Evolutionary conservation across 2,113 vertebrate species (phyloP).

Genomic region (Mesitornis unicolor): DNA sequence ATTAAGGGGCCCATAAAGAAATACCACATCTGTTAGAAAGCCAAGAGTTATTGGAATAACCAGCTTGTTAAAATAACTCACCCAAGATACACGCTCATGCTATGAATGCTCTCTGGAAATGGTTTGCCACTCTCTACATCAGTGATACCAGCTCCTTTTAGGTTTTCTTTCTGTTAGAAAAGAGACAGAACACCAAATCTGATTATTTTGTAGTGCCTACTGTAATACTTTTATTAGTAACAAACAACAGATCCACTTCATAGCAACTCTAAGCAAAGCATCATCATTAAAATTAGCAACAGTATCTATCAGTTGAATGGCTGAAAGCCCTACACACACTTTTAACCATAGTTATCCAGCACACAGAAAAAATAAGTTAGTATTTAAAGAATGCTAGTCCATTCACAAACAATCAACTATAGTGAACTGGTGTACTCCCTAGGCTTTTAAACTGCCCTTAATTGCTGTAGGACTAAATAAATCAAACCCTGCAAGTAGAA

Average conservation of each 20-base stretch:
- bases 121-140: constrained; percentile 58
- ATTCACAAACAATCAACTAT: not conserved
- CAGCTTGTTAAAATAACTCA: constrained; percentile 34
- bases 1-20: not conserved
- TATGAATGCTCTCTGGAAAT: constrained; percentile 81
- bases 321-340: not conserved
- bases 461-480: not conserved
- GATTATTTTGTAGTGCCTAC: not conserved
- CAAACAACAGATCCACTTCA: not conserved
- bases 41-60: not conserved
- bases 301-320: not conserved
- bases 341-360: not conserved
- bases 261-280: not conserved
- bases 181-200: not conserved
- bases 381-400: not conserved
- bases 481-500: not conserved
- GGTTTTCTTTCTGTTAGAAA: constrained; percentile 73
- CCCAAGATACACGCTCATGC: constrained; percentile 87
- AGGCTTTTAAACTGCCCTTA: not conserved
- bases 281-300: not conserved
- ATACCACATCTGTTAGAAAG: not conserved
- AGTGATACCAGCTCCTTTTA: constrained; percentile 70
- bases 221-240: not conserved
- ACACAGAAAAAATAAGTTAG: not conserved
- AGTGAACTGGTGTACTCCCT: not conserved